These are phyloP conservation scores for Echeneis naucrates DNA, from an alignment of 2,797 vertebrate species.

Conservation along the genomic window DNA sequence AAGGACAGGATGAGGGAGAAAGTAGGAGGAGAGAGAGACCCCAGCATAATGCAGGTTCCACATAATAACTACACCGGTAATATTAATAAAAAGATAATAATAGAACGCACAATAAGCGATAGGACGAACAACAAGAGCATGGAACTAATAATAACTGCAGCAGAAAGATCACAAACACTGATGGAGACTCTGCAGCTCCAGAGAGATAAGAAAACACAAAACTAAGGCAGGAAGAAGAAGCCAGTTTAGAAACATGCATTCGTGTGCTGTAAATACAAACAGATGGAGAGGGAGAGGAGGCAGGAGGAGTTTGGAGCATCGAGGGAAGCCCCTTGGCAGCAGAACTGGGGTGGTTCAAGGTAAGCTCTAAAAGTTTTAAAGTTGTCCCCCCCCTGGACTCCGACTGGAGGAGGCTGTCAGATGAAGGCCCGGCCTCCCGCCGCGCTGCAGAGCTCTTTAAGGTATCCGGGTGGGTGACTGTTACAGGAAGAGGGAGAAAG, in stretches of 20 bases:
- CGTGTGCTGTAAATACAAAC: neutral
- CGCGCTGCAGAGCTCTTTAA: too few species aligned
- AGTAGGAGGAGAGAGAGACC: too few species aligned
- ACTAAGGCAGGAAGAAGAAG: neutral
- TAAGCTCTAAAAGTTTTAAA: neutral
- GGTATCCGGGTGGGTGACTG: too few species aligned
- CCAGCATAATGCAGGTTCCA: too few species aligned
- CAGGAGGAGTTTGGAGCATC: neutral
- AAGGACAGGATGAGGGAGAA: too few species aligned
- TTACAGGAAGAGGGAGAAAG: too few species aligned
- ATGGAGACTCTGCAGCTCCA: neutral
- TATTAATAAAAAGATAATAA: neutral
- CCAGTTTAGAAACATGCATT: neutral
- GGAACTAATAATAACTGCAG: too few species aligned
- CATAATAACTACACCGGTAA: too few species aligned
- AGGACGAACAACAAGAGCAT: too few species aligned
- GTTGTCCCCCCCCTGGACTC: neutral
- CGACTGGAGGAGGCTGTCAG: neutral
- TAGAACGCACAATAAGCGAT: neutral
- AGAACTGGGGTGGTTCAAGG: too few species aligned
- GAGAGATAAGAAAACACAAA: neutral
- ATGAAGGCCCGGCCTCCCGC: too few species aligned
- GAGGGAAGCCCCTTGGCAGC: neutral
- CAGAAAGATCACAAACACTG: too few species aligned
- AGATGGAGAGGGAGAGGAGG: neutral